Evolutionary conservation across 2,797 vertebrate genomes (phyloP).

Genomic region (Nyctibius grandis): DNA sequence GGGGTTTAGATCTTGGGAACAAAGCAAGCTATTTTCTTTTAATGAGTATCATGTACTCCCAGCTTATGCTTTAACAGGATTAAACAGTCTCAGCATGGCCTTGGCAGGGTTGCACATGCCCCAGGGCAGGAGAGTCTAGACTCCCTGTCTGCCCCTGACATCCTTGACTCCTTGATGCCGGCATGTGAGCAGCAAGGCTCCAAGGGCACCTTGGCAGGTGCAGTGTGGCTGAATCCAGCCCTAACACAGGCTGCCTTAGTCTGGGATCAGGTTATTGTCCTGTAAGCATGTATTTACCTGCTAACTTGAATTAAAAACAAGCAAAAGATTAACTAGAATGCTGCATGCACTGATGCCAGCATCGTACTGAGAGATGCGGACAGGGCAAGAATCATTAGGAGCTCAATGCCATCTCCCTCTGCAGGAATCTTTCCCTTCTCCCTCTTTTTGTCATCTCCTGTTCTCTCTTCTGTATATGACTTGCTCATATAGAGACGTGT

Average conservation of each 20-base stretch:
- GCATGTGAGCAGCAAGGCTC: neutral
- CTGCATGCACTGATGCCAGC: neutral
- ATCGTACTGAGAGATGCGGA: neutral
- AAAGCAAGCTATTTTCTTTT: neutral
- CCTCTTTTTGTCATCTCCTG: neutral
- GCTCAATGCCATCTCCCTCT: neutral
- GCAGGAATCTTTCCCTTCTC: neutral
- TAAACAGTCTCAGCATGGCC: neutral
- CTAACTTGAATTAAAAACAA: neutral
- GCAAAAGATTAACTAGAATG: neutral
- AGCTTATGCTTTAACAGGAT: conserved; percentile 30
- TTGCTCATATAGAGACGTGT: neutral
- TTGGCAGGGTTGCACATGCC: neutral
- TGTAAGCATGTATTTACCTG: neutral
- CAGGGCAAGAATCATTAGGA: neutral
- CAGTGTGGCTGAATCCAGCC: neutral
- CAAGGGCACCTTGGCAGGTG: neutral
- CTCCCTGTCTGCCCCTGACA: neutral
- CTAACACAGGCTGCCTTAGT: neutral
- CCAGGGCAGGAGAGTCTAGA: neutral
- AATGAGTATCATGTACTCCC: neutral
- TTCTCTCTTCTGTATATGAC: neutral
- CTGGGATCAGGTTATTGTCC: neutral
- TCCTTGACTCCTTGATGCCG: neutral
- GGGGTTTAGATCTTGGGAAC: neutral